A percentile compares a stretch with the other conserved stretches of the same genome.
Conservation (phyloP, 2,797 vertebrate genomes). For the Lates japonicus region DNA sequence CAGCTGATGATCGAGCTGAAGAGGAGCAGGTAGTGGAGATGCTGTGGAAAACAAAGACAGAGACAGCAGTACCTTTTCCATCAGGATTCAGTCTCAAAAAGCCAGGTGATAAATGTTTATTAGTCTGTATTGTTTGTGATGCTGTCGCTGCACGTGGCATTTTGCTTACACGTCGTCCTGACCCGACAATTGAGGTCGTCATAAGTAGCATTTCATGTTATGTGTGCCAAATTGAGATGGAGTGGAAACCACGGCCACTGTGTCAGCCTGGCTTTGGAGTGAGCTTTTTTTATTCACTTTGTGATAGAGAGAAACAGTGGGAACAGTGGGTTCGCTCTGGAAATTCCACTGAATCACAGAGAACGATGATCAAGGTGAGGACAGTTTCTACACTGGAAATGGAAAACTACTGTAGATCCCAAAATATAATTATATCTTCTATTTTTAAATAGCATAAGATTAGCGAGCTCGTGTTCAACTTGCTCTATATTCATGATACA, state of each 20-base stretch:
- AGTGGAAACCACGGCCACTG: conserved; percentile 47
- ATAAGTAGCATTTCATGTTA: conserved; percentile 19
- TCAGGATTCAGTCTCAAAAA: not conserved
- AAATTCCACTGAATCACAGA: conserved; percentile 53
- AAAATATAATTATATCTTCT: not conserved
- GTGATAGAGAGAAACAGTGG: conserved; percentile 23
- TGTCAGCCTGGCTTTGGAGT: conserved; percentile 15
- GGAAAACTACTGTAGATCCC: not conserved
- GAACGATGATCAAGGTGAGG: not conserved
- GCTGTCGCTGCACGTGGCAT: conserved; percentile 25
- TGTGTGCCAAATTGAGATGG: conserved; percentile 23
- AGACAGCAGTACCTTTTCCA: not conserved
- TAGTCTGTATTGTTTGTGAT: conserved; percentile 14
- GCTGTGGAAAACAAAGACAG: not conserved
- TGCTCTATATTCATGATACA: not conserved
- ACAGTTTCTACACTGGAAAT: not conserved
- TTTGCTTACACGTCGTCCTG: conserved; percentile 22
- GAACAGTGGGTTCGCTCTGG: conserved; percentile 41
- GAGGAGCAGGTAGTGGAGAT: not conserved
- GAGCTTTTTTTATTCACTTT: conserved; percentile 6
- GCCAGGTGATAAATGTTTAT: conserved; percentile 19
- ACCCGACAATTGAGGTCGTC: conserved; percentile 24
- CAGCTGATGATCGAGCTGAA: not conserved
- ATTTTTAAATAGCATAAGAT: not conserved
- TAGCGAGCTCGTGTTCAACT: not conserved